Percentiles rank a stretch among this genome's conserved stretches.
These are phyloP conservation scores for Pelobates cultripes DNA, from an alignment of 2,797 vertebrate genomes.

Conservation along the genomic window DNA sequence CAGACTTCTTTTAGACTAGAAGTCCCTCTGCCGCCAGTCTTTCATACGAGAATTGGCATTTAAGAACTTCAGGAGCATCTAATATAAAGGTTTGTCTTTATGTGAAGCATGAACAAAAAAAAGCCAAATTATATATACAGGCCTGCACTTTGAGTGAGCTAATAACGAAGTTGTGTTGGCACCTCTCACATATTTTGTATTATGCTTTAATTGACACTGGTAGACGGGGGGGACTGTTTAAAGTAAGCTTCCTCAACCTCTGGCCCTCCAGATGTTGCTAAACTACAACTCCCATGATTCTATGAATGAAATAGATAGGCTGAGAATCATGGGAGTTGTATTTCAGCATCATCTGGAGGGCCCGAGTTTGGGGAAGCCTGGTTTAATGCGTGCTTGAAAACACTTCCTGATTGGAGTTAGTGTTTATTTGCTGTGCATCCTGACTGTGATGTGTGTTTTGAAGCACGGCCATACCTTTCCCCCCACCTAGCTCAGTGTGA, in stretches of 20 bases:
- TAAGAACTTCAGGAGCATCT: background rate
- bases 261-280: too few relatives aligned
- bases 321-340: too few relatives aligned
- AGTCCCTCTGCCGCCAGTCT: too few relatives aligned
- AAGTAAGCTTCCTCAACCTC: background rate
- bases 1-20: too few relatives aligned
- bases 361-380: too few relatives aligned
- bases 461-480: constrained; percentile 28
- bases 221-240: constrained; percentile 26
- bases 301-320: too few relatives aligned
- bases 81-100: background rate
- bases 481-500: background rate
- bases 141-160: background rate
- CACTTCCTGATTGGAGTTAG: constrained; percentile 56
- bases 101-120: background rate
- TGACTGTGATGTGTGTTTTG: constrained; percentile 47
- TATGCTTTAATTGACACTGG: background rate
- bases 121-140: constrained; percentile 6
- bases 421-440: constrained; percentile 58
- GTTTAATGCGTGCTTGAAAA: constrained; percentile 60
- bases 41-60: too few relatives aligned
- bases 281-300: too few relatives aligned
- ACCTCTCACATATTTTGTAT: background rate
- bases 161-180: background rate
- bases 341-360: too few relatives aligned